Conservation (phyloP, 2,797 vertebrate species). For the Picus viridis region DNA sequence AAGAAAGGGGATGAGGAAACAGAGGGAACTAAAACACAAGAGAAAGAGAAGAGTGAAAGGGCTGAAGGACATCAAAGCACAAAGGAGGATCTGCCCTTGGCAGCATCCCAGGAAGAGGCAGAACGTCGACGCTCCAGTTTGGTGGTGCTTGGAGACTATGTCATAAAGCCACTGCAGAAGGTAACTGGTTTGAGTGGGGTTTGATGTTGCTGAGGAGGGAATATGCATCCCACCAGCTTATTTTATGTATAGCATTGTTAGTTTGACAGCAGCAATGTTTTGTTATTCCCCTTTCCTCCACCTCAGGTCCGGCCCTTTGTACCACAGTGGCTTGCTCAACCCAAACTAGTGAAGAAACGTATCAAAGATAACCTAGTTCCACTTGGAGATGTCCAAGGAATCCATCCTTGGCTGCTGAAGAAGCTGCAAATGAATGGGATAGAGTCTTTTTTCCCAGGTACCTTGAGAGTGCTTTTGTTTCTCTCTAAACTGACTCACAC, state of each 20-base stretch:
- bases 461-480: neutral
- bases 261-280: neutral
- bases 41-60: neutral
- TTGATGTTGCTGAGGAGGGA: neutral
- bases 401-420: conserved; percentile 82
- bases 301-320: conserved; percentile 87
- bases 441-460: conserved; percentile 91
- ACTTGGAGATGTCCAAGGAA: conserved; percentile 75
- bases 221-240: neutral
- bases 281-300: neutral
- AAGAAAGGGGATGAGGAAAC: neutral
- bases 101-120: neutral
- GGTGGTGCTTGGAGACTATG: conserved; percentile 83
- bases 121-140: conserved; percentile 34
- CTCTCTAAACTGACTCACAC: neutral
- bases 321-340: conserved; percentile 90
- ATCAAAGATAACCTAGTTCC: conserved; percentile 85
- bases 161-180: conserved; percentile 82
- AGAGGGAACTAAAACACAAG: neutral
- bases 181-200: conserved; percentile 65
- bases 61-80: neutral
- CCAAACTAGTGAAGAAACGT: conserved; percentile 82
- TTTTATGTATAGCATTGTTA: neutral
- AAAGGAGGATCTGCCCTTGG: neutral
- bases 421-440: conserved; percentile 86